phyloP scores from a whole-genome alignment of 2,888 invertebrate species.

The Biston stratarius region DNA sequence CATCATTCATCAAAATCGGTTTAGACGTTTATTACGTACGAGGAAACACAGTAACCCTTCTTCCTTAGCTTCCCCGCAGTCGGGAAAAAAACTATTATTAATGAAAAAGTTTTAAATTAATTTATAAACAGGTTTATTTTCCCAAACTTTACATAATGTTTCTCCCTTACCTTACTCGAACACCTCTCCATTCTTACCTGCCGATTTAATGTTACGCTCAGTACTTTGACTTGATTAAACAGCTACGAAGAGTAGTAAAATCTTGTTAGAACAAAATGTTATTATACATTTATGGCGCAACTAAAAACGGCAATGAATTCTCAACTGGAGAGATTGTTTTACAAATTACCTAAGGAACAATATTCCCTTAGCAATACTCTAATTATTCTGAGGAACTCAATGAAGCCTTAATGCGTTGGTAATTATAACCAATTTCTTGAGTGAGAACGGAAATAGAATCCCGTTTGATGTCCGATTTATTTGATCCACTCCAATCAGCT shows the following conservation, averaged over 20 bases:
- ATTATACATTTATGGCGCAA: slow-evolving; percentile 46
- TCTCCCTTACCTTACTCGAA: not conserved
- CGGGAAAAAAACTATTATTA: no score
- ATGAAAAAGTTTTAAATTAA: no score
- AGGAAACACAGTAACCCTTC: no score
- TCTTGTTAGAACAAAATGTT: slow-evolving; percentile 41
- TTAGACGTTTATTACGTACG: no score
- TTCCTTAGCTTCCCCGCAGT: no score
- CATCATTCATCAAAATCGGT: no score
- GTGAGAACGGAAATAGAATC: slow-evolving; percentile 4
- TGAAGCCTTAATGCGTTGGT: slow-evolving; percentile 47
- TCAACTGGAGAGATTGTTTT: slow-evolving; percentile 54
- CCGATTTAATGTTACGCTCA: slow-evolving; percentile 33
- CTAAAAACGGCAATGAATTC: slow-evolving; percentile 38
- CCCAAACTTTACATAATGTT: not conserved
- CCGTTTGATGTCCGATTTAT: slow-evolving; percentile 5
- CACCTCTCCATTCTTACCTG: slow-evolving; percentile 12
- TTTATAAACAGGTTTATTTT: not conserved
- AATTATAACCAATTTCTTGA: slow-evolving; percentile 51
- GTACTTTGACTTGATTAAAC: slow-evolving; percentile 52
- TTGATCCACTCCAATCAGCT: slow-evolving; percentile 10
- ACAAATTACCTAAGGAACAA: slow-evolving; percentile 63
- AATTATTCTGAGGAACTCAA: slow-evolving; percentile 62
- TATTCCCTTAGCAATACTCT: slow-evolving; percentile 54
- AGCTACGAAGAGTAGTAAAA: slow-evolving; percentile 45